Conservation (phyloP, 2,888 invertebrate species). For the Volucella bombylans region DNA sequence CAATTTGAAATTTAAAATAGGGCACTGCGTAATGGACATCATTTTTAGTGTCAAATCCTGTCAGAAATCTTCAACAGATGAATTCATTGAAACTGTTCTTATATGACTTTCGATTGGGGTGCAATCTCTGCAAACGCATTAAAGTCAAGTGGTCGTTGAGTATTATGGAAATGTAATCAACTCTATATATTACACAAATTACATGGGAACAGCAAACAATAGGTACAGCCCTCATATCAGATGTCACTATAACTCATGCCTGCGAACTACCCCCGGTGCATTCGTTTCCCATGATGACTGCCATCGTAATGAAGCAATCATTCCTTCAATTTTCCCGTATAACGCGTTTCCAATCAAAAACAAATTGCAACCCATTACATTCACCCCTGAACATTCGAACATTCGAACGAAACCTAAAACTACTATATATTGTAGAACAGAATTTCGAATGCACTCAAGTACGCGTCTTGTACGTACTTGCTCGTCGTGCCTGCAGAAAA, state of each 20-base stretch:
- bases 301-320: conserved; percentile 64
- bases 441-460: conserved; percentile 44
- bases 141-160: neutral
- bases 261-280: conserved; percentile 2
- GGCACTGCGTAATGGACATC: too few relatives aligned
- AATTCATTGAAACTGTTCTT: too few relatives aligned
- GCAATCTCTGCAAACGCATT: too few relatives aligned
- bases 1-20: too few relatives aligned
- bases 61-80: too few relatives aligned
- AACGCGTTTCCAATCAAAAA: conserved; percentile 36
- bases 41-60: too few relatives aligned
- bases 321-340: conserved; percentile 43
- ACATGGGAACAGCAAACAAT: conserved; percentile 34
- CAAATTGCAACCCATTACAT: conserved; percentile 30
- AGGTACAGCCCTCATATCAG: conserved; percentile 15
- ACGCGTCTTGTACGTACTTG: too few relatives aligned
- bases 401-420: conserved; percentile 1
- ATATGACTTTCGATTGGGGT: too few relatives aligned
- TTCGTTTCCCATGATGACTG: conserved; percentile 32
- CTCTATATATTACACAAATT: conserved; percentile 42
- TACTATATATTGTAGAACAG: neutral
- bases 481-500: conserved; percentile 11
- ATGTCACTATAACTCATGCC: conserved; percentile 50
- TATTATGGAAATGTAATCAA: conserved; percentile 28
- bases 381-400: conserved; percentile 1